These are phyloP conservation scores for Drosophila ochracea DNA, from an alignment of 2,888 invertebrate species.

Conservation along the genomic window DNA sequence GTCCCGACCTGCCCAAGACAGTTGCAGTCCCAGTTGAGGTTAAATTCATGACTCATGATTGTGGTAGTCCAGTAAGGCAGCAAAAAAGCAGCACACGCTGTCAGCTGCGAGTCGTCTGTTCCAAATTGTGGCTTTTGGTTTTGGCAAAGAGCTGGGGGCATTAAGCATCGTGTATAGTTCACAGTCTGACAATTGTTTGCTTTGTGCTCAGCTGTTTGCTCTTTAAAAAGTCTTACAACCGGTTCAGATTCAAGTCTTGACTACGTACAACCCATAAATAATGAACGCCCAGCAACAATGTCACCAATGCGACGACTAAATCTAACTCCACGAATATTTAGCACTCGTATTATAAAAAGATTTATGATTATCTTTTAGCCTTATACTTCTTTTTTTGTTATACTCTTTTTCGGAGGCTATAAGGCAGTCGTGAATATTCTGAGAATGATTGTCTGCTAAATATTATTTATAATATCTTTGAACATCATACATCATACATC, in stretches of 20 bases:
- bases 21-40: conserved; percentile 32
- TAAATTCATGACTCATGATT: conserved; percentile 54
- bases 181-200: conserved; percentile 46
- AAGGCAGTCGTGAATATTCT: background rate
- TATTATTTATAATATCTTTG: too few relatives aligned
- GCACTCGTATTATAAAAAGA: conserved; percentile 12
- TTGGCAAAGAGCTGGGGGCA: conserved; percentile 23
- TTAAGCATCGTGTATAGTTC: conserved; percentile 50
- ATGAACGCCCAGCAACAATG: conserved; percentile 36
- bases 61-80: conserved; percentile 12
- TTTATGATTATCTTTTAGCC: conserved; percentile 15
- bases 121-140: conserved; percentile 39
- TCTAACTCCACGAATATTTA: conserved; percentile 17
- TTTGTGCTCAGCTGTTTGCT: conserved; percentile 23
- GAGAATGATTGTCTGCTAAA: background rate
- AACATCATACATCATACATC: too few relatives aligned
- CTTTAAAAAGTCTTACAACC: conserved; percentile 36
- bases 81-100: conserved; percentile 23
- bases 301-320: conserved; percentile 14
- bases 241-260: conserved; percentile 49
- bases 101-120: conserved; percentile 42
- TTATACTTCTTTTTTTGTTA: conserved; percentile 4
- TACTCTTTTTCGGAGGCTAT: background rate
- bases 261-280: conserved; percentile 44
- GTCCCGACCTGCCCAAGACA: conserved; percentile 35